Conservation (phyloP, 2,888 invertebrate genomes). For the Lumbricus terrestris region DNA sequence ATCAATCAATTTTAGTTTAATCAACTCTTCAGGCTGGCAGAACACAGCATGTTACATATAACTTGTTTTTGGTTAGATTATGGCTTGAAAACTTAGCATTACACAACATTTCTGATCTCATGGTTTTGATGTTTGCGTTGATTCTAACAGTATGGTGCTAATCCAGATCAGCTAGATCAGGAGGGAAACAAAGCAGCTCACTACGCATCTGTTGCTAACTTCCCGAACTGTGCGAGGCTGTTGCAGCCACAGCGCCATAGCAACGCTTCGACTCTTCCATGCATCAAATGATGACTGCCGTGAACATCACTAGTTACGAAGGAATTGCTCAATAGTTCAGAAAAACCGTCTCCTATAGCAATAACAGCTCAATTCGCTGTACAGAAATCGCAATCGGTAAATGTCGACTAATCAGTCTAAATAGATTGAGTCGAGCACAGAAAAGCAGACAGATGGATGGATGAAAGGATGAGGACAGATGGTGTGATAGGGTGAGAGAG, state of each 20-base stretch:
- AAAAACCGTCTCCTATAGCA: background rate
- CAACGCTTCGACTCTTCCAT: background rate
- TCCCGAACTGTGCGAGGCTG: background rate
- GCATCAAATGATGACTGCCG: background rate
- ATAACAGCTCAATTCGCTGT: background rate
- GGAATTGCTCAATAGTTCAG: background rate
- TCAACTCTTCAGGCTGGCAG: too few relatives aligned
- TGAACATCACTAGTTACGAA: background rate
- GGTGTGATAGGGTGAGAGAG: background rate
- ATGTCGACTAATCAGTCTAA: background rate
- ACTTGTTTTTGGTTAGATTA: background rate
- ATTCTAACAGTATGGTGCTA: constrained; percentile 84
- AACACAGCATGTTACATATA: too few relatives aligned
- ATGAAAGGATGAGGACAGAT: background rate
- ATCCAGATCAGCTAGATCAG: constrained; percentile 84
- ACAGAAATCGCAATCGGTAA: background rate
- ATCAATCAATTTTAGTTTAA: too few relatives aligned
- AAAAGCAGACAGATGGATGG: background rate
- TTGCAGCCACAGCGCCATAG: background rate
- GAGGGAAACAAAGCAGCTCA: constrained; percentile 80
- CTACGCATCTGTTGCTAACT: constrained; percentile 62
- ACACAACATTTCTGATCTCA: background rate
- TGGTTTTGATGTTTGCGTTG: background rate
- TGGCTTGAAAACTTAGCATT: background rate
- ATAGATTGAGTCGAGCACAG: background rate